Percentiles rank a stretch among this genome's conserved stretches.
These are phyloP conservation scores for Manacus vitellinus DNA, from an alignment of 2,113 vertebrate genomes.

Conservation along the genomic window DNA sequence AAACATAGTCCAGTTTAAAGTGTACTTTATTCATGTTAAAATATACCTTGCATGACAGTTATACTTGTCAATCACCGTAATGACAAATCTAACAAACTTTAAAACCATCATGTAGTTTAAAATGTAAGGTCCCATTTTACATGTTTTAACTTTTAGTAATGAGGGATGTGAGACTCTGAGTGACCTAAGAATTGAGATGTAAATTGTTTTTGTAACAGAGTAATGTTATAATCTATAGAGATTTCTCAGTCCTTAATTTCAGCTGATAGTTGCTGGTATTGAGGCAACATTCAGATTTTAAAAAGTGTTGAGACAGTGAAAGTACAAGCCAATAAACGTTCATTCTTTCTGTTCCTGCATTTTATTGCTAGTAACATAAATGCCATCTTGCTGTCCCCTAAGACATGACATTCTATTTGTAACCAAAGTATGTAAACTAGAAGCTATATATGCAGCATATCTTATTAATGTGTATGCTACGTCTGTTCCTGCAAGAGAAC, in stretches of 20 bases:
- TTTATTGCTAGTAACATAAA: neutral
- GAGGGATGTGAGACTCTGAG: neutral
- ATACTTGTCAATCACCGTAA: neutral
- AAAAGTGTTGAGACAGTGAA: neutral
- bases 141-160: neutral
- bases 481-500: neutral
- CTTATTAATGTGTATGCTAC: neutral
- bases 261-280: neutral
- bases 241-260: slow-evolving; percentile 46
- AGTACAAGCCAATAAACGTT: neutral
- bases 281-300: neutral
- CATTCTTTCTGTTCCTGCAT: neutral
- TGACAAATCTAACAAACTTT: neutral
- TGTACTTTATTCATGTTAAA: neutral
- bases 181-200: neutral
- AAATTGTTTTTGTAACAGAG: slow-evolving; percentile 3
- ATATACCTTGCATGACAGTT: neutral
- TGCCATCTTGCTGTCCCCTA: neutral
- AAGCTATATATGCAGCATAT: neutral
- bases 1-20: neutral
- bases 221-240: slow-evolving; percentile 51
- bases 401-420: neutral
- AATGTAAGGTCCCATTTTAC: neutral
- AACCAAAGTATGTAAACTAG: neutral
- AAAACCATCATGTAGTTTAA: neutral